Evolutionary conservation across 2,888 invertebrate genomes (phyloP), one percentile per base, ranked within the genome.

Genomic region (Priocnemis perturbator): DNA sequence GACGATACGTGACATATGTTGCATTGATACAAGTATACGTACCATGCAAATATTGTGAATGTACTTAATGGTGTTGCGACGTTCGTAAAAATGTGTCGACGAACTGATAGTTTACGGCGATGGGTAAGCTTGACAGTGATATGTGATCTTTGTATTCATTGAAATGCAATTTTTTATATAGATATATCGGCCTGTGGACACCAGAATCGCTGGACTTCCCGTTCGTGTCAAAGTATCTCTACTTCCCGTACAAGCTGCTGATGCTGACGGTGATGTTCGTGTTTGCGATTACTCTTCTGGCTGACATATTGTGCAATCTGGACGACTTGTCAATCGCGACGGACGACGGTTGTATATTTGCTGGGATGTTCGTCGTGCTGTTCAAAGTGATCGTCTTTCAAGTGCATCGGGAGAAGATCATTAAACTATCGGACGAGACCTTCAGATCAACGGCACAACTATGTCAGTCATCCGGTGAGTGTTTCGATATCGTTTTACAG

Each of bases 281-380:
- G 17, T 83, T 85, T 30, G 68, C 75, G 11, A 63, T 68, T 3
- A 81, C 81, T 3, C 19, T 85, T 0, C 55, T 79, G 15, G 75
- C 77, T 9, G 83, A 85, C 62, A 69, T 85, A 9, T 79, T 60
- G 19, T 5, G 17, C 21, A 79, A 70, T 53, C 66, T 76, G 1
- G 56, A 76, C 19, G 74, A 85, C 21, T 53, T 85, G 17, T 70
- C 79, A 17, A 72, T 81, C 17, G 71, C 77, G 14, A 83, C 85
- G 3, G 85, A 85, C 66, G 81, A 82, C 53, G 85, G 83, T 11
- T 85, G 85, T 59, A 76, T 82, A 19, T 74, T 82, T 26, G 81
- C 81, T 11, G 85, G 85, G 2, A 79, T 83, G 37, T 47, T 69
- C 4, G 81, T 84, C 2, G 78, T 85, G 14, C 52, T 81, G 17